A percentile compares a stretch with the other conserved stretches of the same genome.
Evolutionary conservation across 2,888 invertebrate species (phyloP).

Genomic region (Aphrophora alni): DNA sequence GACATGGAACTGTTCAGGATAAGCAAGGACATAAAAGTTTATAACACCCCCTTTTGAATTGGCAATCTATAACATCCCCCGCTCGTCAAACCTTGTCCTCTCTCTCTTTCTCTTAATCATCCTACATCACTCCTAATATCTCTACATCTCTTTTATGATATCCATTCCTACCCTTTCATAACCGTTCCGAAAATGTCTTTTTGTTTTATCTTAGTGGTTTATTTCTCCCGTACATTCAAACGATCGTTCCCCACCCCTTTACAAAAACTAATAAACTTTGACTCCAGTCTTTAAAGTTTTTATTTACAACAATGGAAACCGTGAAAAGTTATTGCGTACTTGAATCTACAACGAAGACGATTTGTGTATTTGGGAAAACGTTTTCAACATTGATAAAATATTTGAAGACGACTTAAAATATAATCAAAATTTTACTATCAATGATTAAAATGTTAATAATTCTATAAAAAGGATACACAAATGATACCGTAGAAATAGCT

Average conservation of each 20-base stretch:
- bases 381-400: no score
- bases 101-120: conserved; percentile 34
- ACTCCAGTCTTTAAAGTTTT: neutral
- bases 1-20: conserved; percentile 44
- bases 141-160: conserved; percentile 36
- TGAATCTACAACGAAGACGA: no score
- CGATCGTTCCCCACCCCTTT: conserved; percentile 7
- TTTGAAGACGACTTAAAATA: no score
- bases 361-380: no score
- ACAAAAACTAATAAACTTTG: neutral
- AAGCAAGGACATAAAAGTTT: conserved; percentile 51
- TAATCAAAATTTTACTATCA: no score
- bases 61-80: conserved; percentile 40
- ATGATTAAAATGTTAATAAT: no score
- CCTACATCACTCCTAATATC: conserved; percentile 31
- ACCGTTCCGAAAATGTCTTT: conserved; percentile 35
- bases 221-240: conserved; percentile 18
- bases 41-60: conserved; percentile 42
- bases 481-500: no score
- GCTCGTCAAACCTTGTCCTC: conserved; percentile 10
- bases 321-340: neutral
- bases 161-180: conserved; percentile 27
- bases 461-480: no score
- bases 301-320: neutral
- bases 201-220: conserved; percentile 31